Evolutionary conservation across 2,888 invertebrate species (phyloP).

Genomic region (Portevinia maculata): DNA sequence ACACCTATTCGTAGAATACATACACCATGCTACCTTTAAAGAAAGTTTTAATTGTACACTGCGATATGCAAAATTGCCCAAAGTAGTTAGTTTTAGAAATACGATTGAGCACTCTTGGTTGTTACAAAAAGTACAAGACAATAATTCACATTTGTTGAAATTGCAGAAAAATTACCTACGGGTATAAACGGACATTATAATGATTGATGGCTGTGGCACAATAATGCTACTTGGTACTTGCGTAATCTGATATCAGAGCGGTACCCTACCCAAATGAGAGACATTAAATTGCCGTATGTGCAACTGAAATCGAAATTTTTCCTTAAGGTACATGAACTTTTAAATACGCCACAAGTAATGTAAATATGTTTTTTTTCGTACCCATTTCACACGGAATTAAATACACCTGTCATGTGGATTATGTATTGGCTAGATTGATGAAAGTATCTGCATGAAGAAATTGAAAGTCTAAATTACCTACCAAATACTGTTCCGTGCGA

Average conservation of each 20-base stretch:
- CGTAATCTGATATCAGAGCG: conserved; percentile 17
- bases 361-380: no score
- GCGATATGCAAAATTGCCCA: conserved; percentile 20
- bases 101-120: conserved; percentile 29
- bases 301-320: neutral
- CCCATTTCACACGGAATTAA: no score
- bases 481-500: no score
- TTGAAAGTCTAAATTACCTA: no score
- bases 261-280: neutral
- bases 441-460: no score
- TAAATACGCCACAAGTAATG: no score
- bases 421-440: no score
- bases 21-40: conserved; percentile 24
- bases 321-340: conserved; percentile 1
- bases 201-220: conserved; percentile 38
- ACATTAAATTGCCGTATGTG: neutral
- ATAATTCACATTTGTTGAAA: conserved; percentile 38
- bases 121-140: conserved; percentile 33
- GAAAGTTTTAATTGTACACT: conserved; percentile 8
- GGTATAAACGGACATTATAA: conserved; percentile 31
- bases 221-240: conserved; percentile 19
- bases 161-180: conserved; percentile 37
- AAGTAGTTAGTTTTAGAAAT: conserved; percentile 21
- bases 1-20: conserved; percentile 13
- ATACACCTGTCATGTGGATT: no score